Evolutionary conservation across 2,113 vertebrate genomes (phyloP).

Genomic region (Pluvialis apricaria): DNA sequence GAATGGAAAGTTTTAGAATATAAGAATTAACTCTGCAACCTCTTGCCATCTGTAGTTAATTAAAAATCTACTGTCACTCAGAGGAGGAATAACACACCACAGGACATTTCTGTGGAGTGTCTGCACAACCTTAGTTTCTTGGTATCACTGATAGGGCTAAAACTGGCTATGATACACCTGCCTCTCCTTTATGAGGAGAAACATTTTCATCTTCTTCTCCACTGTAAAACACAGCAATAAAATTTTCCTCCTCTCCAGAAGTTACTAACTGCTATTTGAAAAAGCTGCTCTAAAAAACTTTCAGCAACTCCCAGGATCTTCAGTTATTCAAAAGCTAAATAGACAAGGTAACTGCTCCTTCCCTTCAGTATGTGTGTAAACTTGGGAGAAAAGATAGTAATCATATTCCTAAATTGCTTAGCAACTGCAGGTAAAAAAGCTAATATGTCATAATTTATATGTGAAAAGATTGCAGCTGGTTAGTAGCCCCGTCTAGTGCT

Average conservation of each 20-base stretch:
- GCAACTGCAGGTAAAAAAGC: slow-evolving; percentile 33
- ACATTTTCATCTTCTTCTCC: background rate
- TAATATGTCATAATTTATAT: slow-evolving; percentile 51
- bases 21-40: background rate
- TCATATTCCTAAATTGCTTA: slow-evolving; percentile 29
- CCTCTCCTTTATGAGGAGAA: background rate
- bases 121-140: background rate
- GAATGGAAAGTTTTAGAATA: background rate
- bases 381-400: background rate
- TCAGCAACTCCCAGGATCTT: background rate
- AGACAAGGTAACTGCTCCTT: background rate
- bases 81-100: background rate
- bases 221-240: background rate
- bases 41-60: background rate
- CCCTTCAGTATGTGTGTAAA: background rate
- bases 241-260: background rate
- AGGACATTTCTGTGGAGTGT: background rate
- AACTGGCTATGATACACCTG: background rate
- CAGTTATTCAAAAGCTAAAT: background rate
- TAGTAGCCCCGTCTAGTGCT: background rate
- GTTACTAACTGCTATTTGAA: background rate
- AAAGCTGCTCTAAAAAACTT: background rate
- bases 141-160: background rate
- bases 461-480: background rate
- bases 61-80: background rate